These are phyloP conservation scores for Trachelus troglodyta DNA, from an alignment of 2,888 invertebrate species.

Conservation along the genomic window DNA sequence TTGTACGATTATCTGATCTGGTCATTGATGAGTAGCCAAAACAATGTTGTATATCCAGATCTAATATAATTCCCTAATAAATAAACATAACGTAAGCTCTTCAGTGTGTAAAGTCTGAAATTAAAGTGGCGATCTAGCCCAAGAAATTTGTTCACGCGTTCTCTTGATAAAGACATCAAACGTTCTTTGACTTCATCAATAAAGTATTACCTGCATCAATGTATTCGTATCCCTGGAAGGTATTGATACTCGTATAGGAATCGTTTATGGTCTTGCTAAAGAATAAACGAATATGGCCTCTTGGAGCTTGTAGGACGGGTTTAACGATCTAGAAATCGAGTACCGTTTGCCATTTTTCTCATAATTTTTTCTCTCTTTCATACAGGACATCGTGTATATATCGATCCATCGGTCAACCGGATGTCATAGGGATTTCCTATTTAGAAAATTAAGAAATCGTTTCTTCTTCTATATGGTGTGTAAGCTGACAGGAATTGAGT, in stretches of 20 bases:
- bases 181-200: neutral
- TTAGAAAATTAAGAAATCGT: constrained; percentile 1
- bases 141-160: neutral
- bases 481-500: neutral
- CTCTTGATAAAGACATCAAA: neutral
- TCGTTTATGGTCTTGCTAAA: neutral
- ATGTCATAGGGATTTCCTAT: constrained; percentile 5
- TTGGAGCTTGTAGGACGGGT: neutral
- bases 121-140: neutral
- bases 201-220: neutral
- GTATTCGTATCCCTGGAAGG: neutral
- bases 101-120: neutral
- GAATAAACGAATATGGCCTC: neutral
- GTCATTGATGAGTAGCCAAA: neutral
- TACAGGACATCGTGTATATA: neutral
- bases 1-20: neutral
- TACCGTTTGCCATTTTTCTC: neutral
- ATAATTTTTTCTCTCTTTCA: neutral
- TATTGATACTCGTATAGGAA: neutral
- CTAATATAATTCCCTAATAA: neutral
- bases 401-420: neutral
- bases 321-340: neutral
- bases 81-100: neutral
- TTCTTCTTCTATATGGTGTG: neutral
- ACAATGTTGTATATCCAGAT: neutral